Evolutionary conservation across 2,797 vertebrate species (phyloP), one percentile per base, ranked within the genome.

Genomic region (Cichlasoma orientale): DNA sequence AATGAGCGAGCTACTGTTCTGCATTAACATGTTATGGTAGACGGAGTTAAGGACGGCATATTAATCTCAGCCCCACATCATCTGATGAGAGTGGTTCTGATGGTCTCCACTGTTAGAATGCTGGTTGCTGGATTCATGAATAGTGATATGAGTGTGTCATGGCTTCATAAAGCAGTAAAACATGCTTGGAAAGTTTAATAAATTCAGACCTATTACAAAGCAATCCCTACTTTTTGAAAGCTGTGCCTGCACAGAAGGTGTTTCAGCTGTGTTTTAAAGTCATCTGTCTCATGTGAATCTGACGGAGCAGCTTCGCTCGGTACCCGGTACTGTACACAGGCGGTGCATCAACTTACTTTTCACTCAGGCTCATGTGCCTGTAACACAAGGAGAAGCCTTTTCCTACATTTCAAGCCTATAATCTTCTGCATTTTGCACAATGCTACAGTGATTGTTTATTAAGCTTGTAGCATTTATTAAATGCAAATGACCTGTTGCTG

Each of bases 1-100:
- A 89, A 94, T 82, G 88, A 93, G 90, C 89, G 83, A 89, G 91
- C 93, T 92, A 90, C 88, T 90, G 92, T 93, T 90, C 93, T 88
- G 88, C 87, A 90, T 93, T 92, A 92, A 87, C 89, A 90, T 91
- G 92, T 93, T 93, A 88, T 82, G 89, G 86, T 89, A 92, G 86
- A 92, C 82, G 75, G 88, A 92, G 83, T 90, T 92, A 86, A 92
- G 90, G 87, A 92, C 86, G 82, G 85, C 87, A 90, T 90, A 93
- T 91, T 91, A 87, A 83, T 86, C 86, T 90, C 75, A 90, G 85
- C 86, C 84, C 84, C 78, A 80, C 88, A 84, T 90, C 88, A 61
- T 85, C 61, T 89, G 84, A 90, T 89, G 81, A 85, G 88, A 86
- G 88, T 44, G 86, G 87, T 91, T 92, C 86, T 86, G 88, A 90